Base-by-base conservation (phyloP, 1,140 invertebrate species). In the Xylocopa sonorina region DNA sequence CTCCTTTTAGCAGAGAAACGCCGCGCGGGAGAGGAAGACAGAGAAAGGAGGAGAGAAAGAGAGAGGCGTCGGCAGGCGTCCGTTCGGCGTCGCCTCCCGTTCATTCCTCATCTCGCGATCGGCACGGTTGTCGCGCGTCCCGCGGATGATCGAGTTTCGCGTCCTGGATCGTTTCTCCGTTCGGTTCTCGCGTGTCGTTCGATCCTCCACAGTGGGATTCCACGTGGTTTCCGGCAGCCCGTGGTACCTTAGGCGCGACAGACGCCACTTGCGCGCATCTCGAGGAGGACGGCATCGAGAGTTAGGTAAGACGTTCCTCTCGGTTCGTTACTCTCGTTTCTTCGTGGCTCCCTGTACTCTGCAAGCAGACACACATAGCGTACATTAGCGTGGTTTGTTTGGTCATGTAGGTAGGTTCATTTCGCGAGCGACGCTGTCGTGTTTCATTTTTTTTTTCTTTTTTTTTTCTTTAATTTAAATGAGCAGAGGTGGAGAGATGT, bases 1-100 rank as follows among this genome's bases (percentile, higher is more conserved):
- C 66, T 41, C n/a, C n/a, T n/a, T n/a, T 81, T 58, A 84, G 62
- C 69, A 51, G 66, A 84, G 72, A 63, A 29, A 84, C 66, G 27
- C 58, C 41, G 72, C 34, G 81, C 57, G 66, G 80, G 78, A 84
- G 76, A 72, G 72, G 83, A n/a, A n/a, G n/a, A n/a, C n/a, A n/a
- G n/a, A n/a, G n/a, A n/a, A n/a, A n/a, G n/a, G n/a, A n/a, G n/a
- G n/a, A n/a, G n/a, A n/a, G n/a, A n/a, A n/a, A 63, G 66, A 83
- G 78, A 84, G 76, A 72, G 72, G 83, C 81, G 78, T 81, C 78
- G 77, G 63, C 66, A 83, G 83, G 71, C 83, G 83, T 73, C 58
- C 73, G 57, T 12, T 48, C 67, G 34, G 58, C 72, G 53, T 46
- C 43, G 69, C 29, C 18, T 75, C 62, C 48, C 34, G 62, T 80